These are phyloP conservation scores for Nyctalus aviator DNA, from an alignment of 2,797 vertebrate genomes.

Conservation along the genomic window DNA sequence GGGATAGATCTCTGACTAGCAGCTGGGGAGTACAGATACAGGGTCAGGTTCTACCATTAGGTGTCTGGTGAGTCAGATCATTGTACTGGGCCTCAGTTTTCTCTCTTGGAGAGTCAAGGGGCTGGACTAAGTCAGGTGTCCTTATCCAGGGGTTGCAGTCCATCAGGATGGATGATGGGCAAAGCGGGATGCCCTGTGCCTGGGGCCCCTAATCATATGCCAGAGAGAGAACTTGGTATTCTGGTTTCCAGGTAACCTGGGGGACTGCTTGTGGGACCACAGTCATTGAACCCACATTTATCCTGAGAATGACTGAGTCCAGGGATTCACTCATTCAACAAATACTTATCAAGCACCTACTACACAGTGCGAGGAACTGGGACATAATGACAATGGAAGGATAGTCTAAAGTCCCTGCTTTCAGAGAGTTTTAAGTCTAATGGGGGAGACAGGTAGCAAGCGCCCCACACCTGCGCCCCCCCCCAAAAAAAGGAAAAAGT, in stretches of 20 bases:
- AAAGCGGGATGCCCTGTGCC: neutral
- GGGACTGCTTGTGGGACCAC: neutral
- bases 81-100: neutral
- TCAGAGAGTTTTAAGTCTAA: neutral
- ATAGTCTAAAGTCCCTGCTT: neutral
- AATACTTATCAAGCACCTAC: neutral
- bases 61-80: neutral
- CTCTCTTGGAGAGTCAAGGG: neutral
- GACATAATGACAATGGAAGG: neutral
- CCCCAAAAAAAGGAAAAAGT: neutral
- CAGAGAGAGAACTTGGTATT: neutral
- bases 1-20: neutral
- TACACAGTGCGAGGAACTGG: neutral
- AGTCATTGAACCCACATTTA: neutral
- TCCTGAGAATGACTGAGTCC: neutral
- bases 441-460: neutral
- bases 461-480: too few species aligned
- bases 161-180: neutral
- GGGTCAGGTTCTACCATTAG: neutral
- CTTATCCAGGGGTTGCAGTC: neutral
- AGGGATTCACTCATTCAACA: neutral
- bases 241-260: neutral
- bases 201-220: neutral
- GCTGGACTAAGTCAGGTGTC: neutral
- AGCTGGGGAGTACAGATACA: neutral